Conservation (phyloP, 2,113 vertebrate species). For the Grammomys dolichurus region DNA sequence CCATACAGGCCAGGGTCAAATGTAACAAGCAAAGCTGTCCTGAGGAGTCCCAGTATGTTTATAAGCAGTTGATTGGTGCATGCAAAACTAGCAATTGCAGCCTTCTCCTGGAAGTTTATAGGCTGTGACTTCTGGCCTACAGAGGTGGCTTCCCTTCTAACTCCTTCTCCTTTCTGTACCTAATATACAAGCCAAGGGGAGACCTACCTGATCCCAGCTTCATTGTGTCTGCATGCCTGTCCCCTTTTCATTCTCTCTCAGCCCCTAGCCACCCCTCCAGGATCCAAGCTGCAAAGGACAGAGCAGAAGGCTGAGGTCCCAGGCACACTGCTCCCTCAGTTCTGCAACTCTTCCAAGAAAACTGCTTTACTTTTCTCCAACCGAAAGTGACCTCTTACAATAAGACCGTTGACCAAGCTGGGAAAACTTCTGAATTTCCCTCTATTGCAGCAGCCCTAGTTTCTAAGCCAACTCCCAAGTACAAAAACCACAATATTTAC, state of each 20-base stretch:
- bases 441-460: not conserved
- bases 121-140: not conserved
- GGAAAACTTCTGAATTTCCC: not conserved
- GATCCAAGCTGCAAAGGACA: not conserved
- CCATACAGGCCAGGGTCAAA: not conserved
- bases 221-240: not conserved
- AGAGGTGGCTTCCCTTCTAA: not conserved
- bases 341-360: too few species aligned
- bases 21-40: not conserved
- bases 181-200: not conserved
- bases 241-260: too few species aligned
- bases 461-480: not conserved
- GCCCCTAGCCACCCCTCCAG: not conserved
- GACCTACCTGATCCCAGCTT: not conserved
- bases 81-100: not conserved
- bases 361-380: too few species aligned
- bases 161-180: not conserved
- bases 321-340: fast-evolving
- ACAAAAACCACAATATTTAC: not conserved
- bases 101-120: not conserved
- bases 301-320: not conserved
- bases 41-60: not conserved
- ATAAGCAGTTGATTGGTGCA: not conserved
- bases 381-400: not conserved
- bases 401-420: not conserved